A percentile compares a stretch with the other conserved stretches of the same genome.
Conservation (phyloP, 2,113 vertebrate genomes). For the Benitochromis conjunctus region DNA sequence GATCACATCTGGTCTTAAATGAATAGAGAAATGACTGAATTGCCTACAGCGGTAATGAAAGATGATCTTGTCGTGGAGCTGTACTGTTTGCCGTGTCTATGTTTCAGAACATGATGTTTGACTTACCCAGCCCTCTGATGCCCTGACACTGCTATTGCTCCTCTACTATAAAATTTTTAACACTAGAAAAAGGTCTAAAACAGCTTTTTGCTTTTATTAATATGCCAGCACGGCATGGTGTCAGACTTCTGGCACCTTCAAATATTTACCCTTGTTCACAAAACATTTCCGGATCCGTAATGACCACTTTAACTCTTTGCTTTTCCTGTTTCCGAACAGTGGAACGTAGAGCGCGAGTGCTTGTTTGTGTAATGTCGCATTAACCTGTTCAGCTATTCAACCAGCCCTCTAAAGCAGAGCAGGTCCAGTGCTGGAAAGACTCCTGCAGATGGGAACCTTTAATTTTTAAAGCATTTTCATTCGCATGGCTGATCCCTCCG, state of each 20-base stretch:
- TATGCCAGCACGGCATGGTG: slow-evolving; percentile 47
- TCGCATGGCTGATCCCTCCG: slow-evolving; percentile 55
- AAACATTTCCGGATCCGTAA: slow-evolving; percentile 53
- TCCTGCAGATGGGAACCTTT: slow-evolving; percentile 65
- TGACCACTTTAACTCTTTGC: slow-evolving; percentile 70
- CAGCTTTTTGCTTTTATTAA: slow-evolving; percentile 67
- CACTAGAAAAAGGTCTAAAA: slow-evolving; percentile 59
- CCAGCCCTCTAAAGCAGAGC: slow-evolving; percentile 47
- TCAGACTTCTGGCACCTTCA: slow-evolving; percentile 52
- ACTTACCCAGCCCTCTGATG: slow-evolving; percentile 39
- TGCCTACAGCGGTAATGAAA: not conserved
- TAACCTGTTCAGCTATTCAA: slow-evolving; percentile 68
- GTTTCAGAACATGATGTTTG: slow-evolving; percentile 63
- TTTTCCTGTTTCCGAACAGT: slow-evolving; percentile 54
- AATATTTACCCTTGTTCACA: slow-evolving; percentile 53
- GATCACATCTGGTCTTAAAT: not conserved
- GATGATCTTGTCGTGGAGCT: slow-evolving; percentile 7
- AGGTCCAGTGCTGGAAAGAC: slow-evolving; percentile 23
- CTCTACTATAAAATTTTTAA: slow-evolving; percentile 57
- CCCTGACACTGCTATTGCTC: slow-evolving; percentile 33
- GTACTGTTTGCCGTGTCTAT: slow-evolving; percentile 53
- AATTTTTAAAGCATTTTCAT: slow-evolving; percentile 76
- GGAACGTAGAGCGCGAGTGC: slow-evolving; percentile 13
- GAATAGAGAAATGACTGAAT: not conserved
- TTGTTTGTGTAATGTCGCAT: slow-evolving; percentile 67